Conservation (phyloP, 2,797 vertebrate species). For the Epinephelus malabaricus region DNA sequence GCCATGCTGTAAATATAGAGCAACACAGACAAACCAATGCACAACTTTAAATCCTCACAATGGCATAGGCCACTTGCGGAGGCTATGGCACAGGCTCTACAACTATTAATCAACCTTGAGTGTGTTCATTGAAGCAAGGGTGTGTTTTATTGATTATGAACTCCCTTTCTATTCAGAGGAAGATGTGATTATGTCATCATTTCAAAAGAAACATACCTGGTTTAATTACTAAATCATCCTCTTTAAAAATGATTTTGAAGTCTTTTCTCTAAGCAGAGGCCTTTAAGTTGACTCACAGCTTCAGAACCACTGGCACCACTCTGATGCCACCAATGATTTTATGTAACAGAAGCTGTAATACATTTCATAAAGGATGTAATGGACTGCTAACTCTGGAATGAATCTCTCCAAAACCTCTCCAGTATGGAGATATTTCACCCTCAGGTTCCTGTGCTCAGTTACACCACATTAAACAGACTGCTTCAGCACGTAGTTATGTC, state of each 20-base stretch:
- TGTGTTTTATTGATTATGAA: not conserved
- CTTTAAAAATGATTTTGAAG: not conserved
- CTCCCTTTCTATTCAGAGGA: not conserved
- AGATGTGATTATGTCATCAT: not conserved
- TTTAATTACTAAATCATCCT: not conserved
- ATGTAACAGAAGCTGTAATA: constrained; percentile 8
- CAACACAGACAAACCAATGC: no score
- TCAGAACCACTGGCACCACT: not conserved
- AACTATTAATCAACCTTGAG: no score
- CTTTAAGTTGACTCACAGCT: constrained; percentile 5
- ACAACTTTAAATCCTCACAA: no score
- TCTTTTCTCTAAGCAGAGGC: not conserved
- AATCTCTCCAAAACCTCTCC: not conserved
- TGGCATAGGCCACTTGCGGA: no score
- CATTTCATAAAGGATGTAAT: constrained; percentile 2
- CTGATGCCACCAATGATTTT: constrained; percentile 30
- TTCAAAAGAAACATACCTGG: not conserved
- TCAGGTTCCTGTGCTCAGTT: not conserved
- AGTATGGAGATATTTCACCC: not conserved
- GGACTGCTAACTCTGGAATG: constrained; percentile 5
- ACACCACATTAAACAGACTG: not conserved
- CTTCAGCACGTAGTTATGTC: constrained; percentile 8
- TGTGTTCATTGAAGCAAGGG: not conserved
- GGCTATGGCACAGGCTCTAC: no score
- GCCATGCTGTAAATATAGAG: no score